phyloP scores from a whole-genome alignment of 2,797 vertebrate species.

The Gymnothorax javanicus region DNA sequence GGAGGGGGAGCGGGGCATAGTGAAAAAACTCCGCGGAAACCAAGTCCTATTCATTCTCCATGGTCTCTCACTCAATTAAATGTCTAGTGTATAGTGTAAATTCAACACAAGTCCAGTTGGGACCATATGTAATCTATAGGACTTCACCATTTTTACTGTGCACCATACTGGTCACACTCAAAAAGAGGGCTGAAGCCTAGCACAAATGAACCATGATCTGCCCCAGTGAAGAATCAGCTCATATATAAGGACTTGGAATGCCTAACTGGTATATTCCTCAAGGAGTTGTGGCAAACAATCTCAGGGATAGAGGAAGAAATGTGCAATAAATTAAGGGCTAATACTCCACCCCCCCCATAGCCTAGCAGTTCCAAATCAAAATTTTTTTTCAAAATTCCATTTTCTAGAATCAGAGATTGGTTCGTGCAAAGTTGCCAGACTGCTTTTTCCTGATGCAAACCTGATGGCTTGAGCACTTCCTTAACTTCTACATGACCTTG shows the following conservation, averaged over 20 bases:
- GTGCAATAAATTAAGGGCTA: background rate
- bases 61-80: background rate
- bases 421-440: background rate
- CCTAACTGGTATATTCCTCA: background rate
- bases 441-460: background rate
- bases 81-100: no score
- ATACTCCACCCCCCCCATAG: background rate
- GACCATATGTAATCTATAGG: no score
- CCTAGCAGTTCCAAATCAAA: background rate
- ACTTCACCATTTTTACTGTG: background rate
- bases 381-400: background rate
- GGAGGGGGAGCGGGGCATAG: background rate
- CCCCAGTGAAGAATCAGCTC: background rate
- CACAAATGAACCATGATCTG: background rate
- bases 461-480: background rate
- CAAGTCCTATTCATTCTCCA: background rate
- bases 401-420: background rate
- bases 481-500: background rate
- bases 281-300: background rate
- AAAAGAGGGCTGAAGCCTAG: background rate
- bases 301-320: background rate
- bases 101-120: no score
- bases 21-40: background rate
- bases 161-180: no score
- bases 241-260: background rate